Conservation (phyloP, 2,888 invertebrate species). For the Lydus trimaculatus region DNA sequence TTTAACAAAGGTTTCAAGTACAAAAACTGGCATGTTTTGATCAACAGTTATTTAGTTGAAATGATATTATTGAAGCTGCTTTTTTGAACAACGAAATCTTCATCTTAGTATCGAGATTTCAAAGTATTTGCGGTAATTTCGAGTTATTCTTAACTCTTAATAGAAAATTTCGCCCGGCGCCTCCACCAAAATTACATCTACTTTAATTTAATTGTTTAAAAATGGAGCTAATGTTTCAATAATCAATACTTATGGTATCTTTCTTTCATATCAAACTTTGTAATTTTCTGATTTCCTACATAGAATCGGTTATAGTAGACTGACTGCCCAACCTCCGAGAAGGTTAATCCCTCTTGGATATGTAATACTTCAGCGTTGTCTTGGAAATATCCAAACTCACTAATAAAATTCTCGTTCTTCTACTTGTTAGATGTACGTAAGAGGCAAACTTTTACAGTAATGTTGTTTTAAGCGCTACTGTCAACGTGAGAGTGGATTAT, state of each 20-base stretch:
- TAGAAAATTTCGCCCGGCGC: not conserved
- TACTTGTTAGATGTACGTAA: not conserved
- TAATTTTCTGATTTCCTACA: too few relatives aligned
- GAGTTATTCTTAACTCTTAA: not conserved
- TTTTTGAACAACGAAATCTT: too few relatives aligned
- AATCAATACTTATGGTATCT: too few relatives aligned
- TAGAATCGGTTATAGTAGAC: too few relatives aligned
- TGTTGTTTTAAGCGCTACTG: not conserved
- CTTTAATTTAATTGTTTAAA: not conserved
- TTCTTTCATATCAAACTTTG: too few relatives aligned
- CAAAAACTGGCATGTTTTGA: not conserved
- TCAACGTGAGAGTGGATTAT: not conserved
- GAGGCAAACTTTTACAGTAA: not conserved
- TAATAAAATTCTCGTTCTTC: not conserved
- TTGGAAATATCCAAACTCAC: not conserved
- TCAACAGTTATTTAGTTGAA: not conserved
- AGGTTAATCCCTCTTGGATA: not conserved
- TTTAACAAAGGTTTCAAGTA: not conserved
- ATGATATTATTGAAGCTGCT: too few relatives aligned
- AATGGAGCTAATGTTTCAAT: too few relatives aligned
- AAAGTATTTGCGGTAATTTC: not conserved
- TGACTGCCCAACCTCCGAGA: not conserved
- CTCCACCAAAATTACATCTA: not conserved
- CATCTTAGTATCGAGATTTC: not conserved
- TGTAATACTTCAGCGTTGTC: not conserved